phyloP scores from a whole-genome alignment of 2,888 invertebrate genomes.

The Aleiodes leptofemur region DNA sequence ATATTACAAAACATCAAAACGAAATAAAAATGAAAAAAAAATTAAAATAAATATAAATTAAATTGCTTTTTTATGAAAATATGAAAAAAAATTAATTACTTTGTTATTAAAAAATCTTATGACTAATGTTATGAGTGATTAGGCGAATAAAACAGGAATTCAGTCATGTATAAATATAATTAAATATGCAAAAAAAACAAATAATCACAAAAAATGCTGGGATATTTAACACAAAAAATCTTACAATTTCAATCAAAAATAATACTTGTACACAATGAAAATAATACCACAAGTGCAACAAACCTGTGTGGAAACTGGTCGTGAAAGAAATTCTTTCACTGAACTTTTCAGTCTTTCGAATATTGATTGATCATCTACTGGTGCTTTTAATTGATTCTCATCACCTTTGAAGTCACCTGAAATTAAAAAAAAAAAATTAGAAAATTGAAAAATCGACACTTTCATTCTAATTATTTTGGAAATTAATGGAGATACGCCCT shows the following conservation, averaged over 20 bases:
- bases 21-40: too few species aligned
- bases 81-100: neutral
- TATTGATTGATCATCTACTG: conserved; percentile 67
- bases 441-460: neutral
- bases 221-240: conserved; percentile 9
- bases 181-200: neutral
- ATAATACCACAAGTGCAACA: conserved; percentile 59
- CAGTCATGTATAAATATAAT: conserved; percentile 23
- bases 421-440: conserved; percentile 15
- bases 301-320: conserved; percentile 56
- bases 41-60: too few species aligned
- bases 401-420: conserved; percentile 66
- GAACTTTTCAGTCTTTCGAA: conserved; percentile 71
- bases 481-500: too few species aligned
- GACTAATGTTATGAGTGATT: neutral
- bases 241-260: conserved; percentile 19
- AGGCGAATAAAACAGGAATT: conserved; percentile 15
- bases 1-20: too few species aligned
- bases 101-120: neutral
- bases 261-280: conserved; percentile 20
- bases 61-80: too few species aligned
- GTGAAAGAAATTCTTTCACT: conserved; percentile 68
- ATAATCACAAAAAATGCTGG: neutral
- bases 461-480: too few species aligned
- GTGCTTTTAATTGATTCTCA: conserved; percentile 69